phyloP scores from a whole-genome alignment of 1,140 invertebrate genomes.

The Leguminivora glycinivorella region DNA sequence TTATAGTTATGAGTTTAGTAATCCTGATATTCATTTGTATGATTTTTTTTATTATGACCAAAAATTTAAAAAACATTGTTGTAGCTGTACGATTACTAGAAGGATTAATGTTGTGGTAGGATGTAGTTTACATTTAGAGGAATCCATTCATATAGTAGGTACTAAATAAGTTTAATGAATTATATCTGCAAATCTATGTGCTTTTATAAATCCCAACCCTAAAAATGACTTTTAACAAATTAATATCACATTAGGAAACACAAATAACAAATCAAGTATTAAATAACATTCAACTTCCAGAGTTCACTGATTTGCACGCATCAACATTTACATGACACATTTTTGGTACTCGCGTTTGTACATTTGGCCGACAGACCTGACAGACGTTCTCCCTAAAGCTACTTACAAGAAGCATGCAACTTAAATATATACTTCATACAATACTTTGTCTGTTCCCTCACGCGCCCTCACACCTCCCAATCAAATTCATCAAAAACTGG shows the following conservation, averaged over 20 bases:
- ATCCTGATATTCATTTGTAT: background rate
- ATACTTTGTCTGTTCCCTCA: conserved; percentile 26
- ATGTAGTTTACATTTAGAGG: background rate
- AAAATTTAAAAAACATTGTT: background rate
- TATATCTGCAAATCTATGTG: background rate
- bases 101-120: background rate
- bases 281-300: conserved; percentile 14
- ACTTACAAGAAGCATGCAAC: conserved; percentile 17
- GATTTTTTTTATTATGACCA: background rate
- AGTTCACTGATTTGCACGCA: conserved; percentile 17
- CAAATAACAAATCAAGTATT: conserved; percentile 22
- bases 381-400: conserved; percentile 19
- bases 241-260: conserved; percentile 25
- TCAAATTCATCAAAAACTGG: conserved; percentile 28
- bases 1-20: background rate
- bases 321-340: conserved; percentile 27
- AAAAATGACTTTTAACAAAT: conserved; percentile 21
- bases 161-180: background rate
- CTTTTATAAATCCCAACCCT: conserved; percentile 4
- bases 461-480: conserved; percentile 2
- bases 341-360: conserved; percentile 28
- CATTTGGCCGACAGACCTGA: conserved; percentile 18
- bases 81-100: background rate
- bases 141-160: background rate
- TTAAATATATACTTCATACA: conserved; percentile 15